Evolutionary conservation across 2,888 invertebrate species (phyloP).

Genomic region (Ophion ellenae): DNA sequence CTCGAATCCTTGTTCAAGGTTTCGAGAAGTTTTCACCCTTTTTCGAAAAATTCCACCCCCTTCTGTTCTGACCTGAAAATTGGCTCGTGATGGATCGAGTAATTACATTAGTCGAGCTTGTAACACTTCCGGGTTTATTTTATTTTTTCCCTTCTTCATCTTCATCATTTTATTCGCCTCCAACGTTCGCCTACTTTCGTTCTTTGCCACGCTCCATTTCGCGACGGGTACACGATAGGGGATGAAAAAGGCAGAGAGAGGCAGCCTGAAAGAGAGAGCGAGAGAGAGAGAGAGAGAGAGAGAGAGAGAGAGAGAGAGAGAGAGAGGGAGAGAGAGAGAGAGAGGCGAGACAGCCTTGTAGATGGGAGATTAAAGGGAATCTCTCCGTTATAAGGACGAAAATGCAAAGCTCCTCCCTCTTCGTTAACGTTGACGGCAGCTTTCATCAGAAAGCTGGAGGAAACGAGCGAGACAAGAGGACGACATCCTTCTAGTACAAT

Average conservation of each 20-base stretch:
- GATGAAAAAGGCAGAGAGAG: background rate
- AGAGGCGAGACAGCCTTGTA: background rate
- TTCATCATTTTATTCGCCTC: background rate
- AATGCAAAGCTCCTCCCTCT: constrained; percentile 45
- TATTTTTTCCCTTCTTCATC: constrained; percentile 17
- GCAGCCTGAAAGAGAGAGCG: background rate
- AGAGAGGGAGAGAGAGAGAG: background rate
- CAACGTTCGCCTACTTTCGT: constrained; percentile 6
- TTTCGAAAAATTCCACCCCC: too few species aligned
- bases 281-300: background rate
- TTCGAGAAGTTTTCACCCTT: too few species aligned
- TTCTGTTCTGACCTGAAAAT: too few species aligned
- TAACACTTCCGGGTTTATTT: constrained; percentile 16
- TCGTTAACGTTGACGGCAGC: constrained; percentile 36
- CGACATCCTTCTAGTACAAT: background rate
- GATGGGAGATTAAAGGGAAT: constrained; percentile 52
- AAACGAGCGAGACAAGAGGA: constrained; percentile 10
- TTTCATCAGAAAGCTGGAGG: constrained; percentile 27
- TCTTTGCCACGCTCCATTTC: constrained; percentile 5
- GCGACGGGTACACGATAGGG: constrained; percentile 6
- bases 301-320: background rate
- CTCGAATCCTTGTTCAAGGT: too few species aligned
- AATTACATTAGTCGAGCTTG: background rate
- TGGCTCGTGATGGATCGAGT: too few species aligned
- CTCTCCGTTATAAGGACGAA: constrained; percentile 23